These are phyloP conservation scores for Dryadula phaetusa DNA, from an alignment of 2,888 invertebrate genomes.

Conservation along the genomic window DNA sequence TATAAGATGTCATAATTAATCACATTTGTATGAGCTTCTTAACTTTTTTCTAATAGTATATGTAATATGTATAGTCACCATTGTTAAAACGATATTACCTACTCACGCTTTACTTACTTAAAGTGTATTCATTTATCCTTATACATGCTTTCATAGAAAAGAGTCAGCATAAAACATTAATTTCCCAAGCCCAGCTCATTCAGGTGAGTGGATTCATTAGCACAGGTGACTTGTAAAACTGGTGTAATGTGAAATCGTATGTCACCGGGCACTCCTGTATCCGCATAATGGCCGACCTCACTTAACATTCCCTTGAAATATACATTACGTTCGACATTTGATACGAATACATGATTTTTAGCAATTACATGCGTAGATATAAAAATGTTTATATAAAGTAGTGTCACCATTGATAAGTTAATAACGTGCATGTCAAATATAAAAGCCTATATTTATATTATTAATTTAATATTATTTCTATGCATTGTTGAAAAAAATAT, in stretches of 20 bases:
- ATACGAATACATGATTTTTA: slow-evolving; percentile 6
- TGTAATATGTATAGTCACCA: not conserved
- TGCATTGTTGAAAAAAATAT: no score
- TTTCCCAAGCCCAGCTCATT: slow-evolving; percentile 65
- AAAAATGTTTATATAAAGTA: not conserved
- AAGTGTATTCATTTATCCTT: slow-evolving; percentile 16
- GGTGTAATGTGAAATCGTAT: slow-evolving; percentile 55
- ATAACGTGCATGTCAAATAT: no score
- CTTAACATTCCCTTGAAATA: slow-evolving; percentile 52
- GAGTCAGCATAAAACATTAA: slow-evolving; percentile 69
- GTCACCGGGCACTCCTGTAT: slow-evolving; percentile 63
- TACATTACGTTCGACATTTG: slow-evolving; percentile 27
- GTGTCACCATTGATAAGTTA: not conserved
- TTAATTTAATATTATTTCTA: no score
- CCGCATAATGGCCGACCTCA: slow-evolving; percentile 51
- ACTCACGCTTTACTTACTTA: not conserved
- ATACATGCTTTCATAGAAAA: slow-evolving; percentile 14
- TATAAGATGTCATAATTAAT: no score
- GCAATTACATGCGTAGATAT: not conserved
- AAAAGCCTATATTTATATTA: no score
- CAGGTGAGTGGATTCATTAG: slow-evolving; percentile 73
- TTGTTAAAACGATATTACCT: not conserved
- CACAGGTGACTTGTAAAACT: slow-evolving; percentile 74
- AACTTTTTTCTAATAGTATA: no score
- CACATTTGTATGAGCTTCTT: no score